Percentiles rank a stretch among this genome's conserved stretches.
phyloP scores from a whole-genome alignment of 2,113 vertebrate species.

The Pandion haliaetus region DNA sequence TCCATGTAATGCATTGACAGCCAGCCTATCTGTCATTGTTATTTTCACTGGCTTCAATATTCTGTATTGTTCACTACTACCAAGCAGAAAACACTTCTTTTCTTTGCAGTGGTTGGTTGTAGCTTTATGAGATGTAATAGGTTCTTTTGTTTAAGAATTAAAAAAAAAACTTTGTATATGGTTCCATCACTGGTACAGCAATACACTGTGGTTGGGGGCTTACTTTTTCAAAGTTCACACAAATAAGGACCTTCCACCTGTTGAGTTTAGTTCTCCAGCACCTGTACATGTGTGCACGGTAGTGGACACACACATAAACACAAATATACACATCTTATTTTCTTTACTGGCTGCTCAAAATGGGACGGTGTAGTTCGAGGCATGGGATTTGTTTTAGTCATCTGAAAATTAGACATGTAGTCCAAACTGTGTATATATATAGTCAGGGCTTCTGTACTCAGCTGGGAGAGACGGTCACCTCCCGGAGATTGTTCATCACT shows the following conservation, averaged over 20 bases:
- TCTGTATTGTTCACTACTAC: neutral
- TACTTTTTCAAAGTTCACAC: neutral
- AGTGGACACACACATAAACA: neutral
- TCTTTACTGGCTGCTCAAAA: neutral
- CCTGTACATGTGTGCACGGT: neutral
- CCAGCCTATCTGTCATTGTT: neutral
- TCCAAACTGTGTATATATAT: neutral
- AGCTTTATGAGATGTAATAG: neutral
- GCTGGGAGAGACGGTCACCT: fast-evolving
- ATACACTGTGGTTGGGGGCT: neutral
- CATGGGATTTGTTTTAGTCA: neutral
- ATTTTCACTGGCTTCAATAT: neutral
- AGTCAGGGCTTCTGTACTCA: neutral
- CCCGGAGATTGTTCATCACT: neutral
- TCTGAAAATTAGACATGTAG: neutral
- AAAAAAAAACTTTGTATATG: neutral
- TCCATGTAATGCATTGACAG: neutral
- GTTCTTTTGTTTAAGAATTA: neutral
- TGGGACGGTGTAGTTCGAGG: neutral
- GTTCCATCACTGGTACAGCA: neutral
- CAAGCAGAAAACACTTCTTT: neutral
- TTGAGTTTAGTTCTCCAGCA: neutral
- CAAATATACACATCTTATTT: neutral
- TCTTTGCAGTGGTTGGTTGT: neutral
- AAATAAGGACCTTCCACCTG: neutral